A percentile compares a stretch with the other conserved stretches of the same genome.
Evolutionary conservation across 2,113 vertebrate genomes (phyloP).

Genomic region (Colius striatus): DNA sequence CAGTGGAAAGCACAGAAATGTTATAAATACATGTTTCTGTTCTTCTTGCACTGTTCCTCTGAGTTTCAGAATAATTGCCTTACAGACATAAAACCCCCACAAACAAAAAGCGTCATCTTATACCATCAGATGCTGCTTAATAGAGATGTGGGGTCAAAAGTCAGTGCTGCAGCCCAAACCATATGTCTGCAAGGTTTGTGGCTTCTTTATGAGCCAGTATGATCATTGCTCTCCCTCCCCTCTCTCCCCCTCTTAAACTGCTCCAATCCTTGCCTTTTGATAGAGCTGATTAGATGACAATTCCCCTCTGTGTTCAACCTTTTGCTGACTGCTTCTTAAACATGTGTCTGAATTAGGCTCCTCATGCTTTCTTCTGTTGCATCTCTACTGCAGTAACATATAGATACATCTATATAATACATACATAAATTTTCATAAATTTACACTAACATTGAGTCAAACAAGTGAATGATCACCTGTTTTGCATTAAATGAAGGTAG

Average conservation of each 20-base stretch:
- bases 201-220: background rate
- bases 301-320: background rate
- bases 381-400: background rate
- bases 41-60: background rate
- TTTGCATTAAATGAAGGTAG: background rate
- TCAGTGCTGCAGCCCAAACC: background rate
- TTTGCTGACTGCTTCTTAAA: background rate
- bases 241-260: background rate
- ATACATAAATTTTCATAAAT: fast-evolving
- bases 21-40: background rate
- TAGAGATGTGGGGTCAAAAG: background rate
- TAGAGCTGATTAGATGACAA: background rate
- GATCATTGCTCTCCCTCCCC: fast-evolving
- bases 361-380: background rate
- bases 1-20: background rate
- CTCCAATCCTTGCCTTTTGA: background rate
- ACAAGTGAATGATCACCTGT: background rate
- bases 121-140: background rate
- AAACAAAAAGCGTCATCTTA: background rate
- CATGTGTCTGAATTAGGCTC: fast-evolving
- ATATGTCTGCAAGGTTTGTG: background rate
- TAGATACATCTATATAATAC: background rate
- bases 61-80: background rate
- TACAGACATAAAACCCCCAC: background rate
- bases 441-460: background rate